A percentile compares a stretch with the other conserved stretches of the same genome.
Evolutionary conservation across 2,797 vertebrate species (phyloP).

Genomic region (Urocyon cinereoargenteus): DNA sequence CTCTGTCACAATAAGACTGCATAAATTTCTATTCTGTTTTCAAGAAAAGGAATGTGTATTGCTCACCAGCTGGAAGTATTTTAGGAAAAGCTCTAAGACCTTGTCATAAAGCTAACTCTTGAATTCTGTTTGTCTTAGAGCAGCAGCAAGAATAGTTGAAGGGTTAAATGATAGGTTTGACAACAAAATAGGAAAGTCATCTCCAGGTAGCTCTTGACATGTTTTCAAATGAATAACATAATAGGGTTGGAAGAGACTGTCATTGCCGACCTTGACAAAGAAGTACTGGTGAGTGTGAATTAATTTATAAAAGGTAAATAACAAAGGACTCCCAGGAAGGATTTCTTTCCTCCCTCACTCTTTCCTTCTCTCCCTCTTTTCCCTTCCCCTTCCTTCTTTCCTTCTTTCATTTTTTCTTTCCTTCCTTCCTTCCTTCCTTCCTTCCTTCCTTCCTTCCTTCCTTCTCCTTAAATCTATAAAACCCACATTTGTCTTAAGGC

Average conservation of each 20-base stretch:
- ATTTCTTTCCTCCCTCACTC: neutral
- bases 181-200: neutral
- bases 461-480: neutral
- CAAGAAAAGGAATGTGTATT: constrained; percentile 52
- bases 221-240: constrained; percentile 30
- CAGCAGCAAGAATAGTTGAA: neutral
- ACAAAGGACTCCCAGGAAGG: neutral
- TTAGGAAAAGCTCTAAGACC: constrained; percentile 29
- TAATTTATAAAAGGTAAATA: constrained; percentile 39
- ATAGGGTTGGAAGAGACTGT: neutral
- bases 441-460: no score
- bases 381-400: no score
- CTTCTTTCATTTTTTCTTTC: no score
- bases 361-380: neutral
- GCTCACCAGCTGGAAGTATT: constrained; percentile 40
- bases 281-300: constrained; percentile 29
- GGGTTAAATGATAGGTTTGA: neutral
- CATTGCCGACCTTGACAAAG: neutral
- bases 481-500: neutral
- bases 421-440: neutral
- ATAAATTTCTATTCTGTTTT: constrained; percentile 40
- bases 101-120: constrained; percentile 38
- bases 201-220: neutral
- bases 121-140: constrained; percentile 31
- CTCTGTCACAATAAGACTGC: constrained; percentile 48